Base-by-base conservation (phyloP, 2,113 vertebrate species). In the Clinocottus analis region DNA sequence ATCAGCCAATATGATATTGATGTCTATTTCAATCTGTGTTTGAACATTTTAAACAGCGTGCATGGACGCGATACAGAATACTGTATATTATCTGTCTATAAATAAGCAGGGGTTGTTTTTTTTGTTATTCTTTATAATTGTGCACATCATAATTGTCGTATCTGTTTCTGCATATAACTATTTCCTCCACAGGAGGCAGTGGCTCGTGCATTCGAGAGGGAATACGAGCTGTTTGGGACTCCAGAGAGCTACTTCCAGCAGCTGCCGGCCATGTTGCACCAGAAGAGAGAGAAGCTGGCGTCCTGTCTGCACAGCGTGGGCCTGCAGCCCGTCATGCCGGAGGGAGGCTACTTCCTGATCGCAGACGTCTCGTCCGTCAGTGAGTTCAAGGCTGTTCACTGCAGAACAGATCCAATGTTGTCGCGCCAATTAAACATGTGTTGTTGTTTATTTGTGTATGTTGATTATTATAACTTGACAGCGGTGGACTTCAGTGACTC, bases 291-390 rank as follows among this genome's bases (percentile, higher is more conserved):
- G 70, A 94, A 91, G 77, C 88, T 99, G 89, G 86, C 95, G 0
- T 79, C 35, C 1, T 96, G 95, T 73, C 93, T 99, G 83, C 75
- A 84, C 80, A 90, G 90, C 0, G 93, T 95, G 66, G 97, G 97
- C 21, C 87, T 99, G 91, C 92, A 93, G 65, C 96, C 98, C 7
- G 49, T 97, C 2, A 0, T 96, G 66, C 95, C 98, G 0, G 96
- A 99, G 84, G 98, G 97, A 82, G 95, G 97, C 60, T 99, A 98
- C 72, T 99, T 96, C 77, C 92, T 99, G 93, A 91, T 97, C 0
- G 87, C 94, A 13, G 97, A 99, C 89, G 93, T 99, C 92, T 97
- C 97, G 0, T 73, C 89, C 10, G 90, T 99, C 91, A 94, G 98
- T 99, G 90, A 96, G 97, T 11, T 41, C 41, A 37, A 1, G 37